A percentile compares a stretch with the other conserved stretches of the same genome.
phyloP scores from a whole-genome alignment of 2,888 invertebrate species.

The Dasypogon diadema region DNA sequence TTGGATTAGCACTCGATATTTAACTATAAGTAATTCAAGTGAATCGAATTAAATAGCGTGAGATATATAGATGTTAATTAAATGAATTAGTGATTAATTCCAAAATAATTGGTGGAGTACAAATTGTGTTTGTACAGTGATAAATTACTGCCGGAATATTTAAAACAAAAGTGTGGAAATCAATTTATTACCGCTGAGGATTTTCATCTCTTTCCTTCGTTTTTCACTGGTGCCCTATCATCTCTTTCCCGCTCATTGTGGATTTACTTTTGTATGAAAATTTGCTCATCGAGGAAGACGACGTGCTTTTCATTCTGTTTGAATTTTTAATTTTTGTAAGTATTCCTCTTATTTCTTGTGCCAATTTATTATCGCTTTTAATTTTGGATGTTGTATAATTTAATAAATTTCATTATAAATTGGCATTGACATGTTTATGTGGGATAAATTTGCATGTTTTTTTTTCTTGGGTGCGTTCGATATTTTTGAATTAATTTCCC shows the following conservation, averaged over 20 bases:
- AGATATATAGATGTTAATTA: background rate
- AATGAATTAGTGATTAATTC: background rate
- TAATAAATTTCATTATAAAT: conserved; percentile 21
- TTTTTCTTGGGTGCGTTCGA: too few relatives aligned
- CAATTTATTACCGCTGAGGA: conserved; percentile 26
- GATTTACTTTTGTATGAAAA: conserved; percentile 41
- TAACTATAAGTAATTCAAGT: background rate
- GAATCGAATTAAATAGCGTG: conserved; percentile 4
- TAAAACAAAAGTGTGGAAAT: conserved; percentile 28
- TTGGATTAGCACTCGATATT: too few relatives aligned
- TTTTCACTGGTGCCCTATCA: background rate
- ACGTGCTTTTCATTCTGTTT: conserved; percentile 47
- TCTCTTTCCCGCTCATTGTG: conserved; percentile 26
- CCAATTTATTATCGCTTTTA: background rate
- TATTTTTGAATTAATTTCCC: too few relatives aligned
- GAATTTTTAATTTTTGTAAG: conserved; percentile 48
- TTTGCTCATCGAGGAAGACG: conserved; percentile 45
- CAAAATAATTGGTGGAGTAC: background rate
- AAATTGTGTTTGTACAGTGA: background rate
- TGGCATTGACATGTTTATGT: conserved; percentile 28
- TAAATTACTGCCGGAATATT: conserved; percentile 9
- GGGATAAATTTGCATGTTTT: conserved; percentile 12
- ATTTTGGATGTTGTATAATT: background rate
- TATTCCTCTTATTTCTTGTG: background rate
- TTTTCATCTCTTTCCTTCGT: background rate